Conservation (phyloP, 2,113 vertebrate species). For the Oriolus oriolus region DNA sequence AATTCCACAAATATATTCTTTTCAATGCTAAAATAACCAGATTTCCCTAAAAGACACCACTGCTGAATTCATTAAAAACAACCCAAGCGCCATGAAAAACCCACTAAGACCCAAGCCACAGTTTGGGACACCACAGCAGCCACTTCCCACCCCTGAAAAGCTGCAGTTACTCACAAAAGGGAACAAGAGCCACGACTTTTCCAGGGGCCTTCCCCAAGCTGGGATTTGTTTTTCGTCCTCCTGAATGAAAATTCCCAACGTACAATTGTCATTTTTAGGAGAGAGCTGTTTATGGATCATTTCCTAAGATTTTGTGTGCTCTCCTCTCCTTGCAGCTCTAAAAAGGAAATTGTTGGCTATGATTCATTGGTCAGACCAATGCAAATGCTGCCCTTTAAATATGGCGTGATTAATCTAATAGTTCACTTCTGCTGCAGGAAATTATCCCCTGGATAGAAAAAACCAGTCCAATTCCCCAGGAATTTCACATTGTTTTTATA, state of each 20-base stretch:
- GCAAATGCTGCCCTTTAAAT: constrained; percentile 57
- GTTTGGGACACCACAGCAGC: not conserved
- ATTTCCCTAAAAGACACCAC: not conserved
- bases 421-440: not conserved
- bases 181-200: not conserved
- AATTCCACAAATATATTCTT: not conserved
- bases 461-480: not conserved
- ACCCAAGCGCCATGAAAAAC: not conserved
- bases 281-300: not conserved
- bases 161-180: not conserved
- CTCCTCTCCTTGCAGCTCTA: not conserved
- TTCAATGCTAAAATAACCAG: not conserved
- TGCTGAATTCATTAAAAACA: not conserved
- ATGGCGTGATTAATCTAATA: constrained; percentile 4
- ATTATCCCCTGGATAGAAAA: not conserved
- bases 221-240: not conserved
- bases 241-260: not conserved
- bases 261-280: not conserved
- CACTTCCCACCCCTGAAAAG: not conserved
- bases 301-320: not conserved
- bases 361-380: constrained; percentile 21
- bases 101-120: not conserved
- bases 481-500: not conserved
- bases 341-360: constrained; percentile 4
- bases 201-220: not conserved